Evolutionary conservation across 1,140 invertebrate genomes (phyloP).

Genomic region (Penaeus chinensis): DNA sequence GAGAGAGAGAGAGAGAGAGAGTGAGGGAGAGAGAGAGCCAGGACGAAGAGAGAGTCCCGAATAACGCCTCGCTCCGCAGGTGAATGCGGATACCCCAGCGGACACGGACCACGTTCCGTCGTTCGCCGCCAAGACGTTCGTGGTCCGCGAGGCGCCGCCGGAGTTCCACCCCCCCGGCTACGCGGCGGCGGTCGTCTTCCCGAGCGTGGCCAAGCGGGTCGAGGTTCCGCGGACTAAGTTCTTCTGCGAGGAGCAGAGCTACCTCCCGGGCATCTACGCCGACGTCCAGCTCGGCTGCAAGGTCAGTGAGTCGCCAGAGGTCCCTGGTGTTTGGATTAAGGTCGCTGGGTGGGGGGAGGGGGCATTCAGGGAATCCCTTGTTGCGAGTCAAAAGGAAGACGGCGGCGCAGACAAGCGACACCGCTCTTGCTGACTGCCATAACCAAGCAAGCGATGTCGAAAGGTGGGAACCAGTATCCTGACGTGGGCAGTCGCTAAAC

Average conservation of each 20-base stretch:
- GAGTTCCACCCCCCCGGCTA: constrained; percentile 57
- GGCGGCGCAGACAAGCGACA: too few relatives aligned
- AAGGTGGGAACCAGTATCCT: too few relatives aligned
- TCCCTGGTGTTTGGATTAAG: not conserved
- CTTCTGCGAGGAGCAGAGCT: constrained; percentile 88
- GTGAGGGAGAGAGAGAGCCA: too few relatives aligned
- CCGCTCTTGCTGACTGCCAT: too few relatives aligned
- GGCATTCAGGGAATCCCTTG: too few relatives aligned
- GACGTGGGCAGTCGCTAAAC: not conserved
- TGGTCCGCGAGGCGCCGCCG: constrained; percentile 55
- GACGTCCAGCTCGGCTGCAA: constrained; percentile 92
- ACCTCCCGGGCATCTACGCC: constrained; percentile 89
- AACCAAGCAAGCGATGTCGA: too few relatives aligned
- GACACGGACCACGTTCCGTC: constrained; percentile 63
- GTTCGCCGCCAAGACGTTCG: constrained; percentile 62
- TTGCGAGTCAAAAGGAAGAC: too few relatives aligned
- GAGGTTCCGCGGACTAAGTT: constrained; percentile 75
- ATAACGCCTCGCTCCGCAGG: constrained; percentile 23
- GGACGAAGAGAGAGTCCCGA: not conserved
- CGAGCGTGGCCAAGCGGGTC: not conserved
- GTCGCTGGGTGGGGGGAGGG: too few relatives aligned
- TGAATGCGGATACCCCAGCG: constrained; percentile 41
- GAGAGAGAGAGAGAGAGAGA: too few relatives aligned
- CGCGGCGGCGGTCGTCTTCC: not conserved
- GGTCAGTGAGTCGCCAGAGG: constrained; percentile 72